Evolutionary conservation across 1,140 invertebrate genomes (phyloP), one percentile per base, ranked within the genome.

Genomic region (Gonatopus flavifemur): DNA sequence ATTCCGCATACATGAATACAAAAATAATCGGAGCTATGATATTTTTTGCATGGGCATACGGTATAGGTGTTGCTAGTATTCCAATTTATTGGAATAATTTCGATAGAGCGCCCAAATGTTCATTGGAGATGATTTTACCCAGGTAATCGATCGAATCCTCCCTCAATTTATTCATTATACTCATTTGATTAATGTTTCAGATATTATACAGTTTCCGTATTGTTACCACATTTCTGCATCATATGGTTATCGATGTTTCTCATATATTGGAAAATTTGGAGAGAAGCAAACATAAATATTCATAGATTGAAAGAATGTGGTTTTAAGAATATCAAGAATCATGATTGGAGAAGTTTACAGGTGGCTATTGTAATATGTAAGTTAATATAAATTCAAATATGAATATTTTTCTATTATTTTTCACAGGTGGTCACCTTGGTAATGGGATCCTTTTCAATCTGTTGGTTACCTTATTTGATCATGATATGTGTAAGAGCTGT

Each of bases 81-180:
- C 85, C 86, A 0, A 78, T 87, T 16, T 86, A 87, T 67, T 89
- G 86, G 86, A 89, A 89, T 61, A 81, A 83, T 40, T 89, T 84
- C 81, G 70, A 79, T 9, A 72, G 72, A 2, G 78, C 76, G 3
- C 61, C 76, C 52, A 67, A 76, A 13, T 86, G 85, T 56, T 83
- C 85, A 59, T 76, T 83, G 72, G 78, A 80, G 47, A 74, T 78
- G 64, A 51, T 79, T 67, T 31, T 76, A 66, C 44, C 71, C 9
- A 63, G 56, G 64, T 61, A 55, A 22, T n/a, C n/a, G n/a, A n/a
- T n/a, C n/a, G n/a, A n/a, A n/a, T n/a, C n/a, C n/a, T n/a, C n/a
- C n/a, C n/a, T n/a, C n/a, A n/a, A n/a, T n/a, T n/a, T n/a, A n/a
- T n/a, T n/a, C n/a, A n/a, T n/a, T n/a, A n/a, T n/a, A n/a, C n/a